These are phyloP conservation scores for Pangasius sanitwongsei DNA, from an alignment of 2,797 vertebrate species.

Conservation along the genomic window DNA sequence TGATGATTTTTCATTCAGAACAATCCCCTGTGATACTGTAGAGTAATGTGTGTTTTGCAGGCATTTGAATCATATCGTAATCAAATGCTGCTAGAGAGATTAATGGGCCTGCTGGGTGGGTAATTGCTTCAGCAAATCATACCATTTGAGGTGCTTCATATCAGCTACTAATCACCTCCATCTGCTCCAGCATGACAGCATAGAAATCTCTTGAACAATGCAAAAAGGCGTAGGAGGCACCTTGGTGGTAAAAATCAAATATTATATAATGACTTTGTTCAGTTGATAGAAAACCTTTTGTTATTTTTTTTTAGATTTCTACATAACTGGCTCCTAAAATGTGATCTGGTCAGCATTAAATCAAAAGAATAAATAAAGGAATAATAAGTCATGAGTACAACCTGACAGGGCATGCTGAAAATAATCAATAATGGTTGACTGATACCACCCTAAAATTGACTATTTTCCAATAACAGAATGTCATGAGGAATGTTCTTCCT, in stretches of 20 bases:
- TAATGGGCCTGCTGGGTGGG: constrained; percentile 40
- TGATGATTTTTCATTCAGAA: constrained; percentile 27
- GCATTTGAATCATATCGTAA: constrained; percentile 34
- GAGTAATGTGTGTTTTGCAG: constrained; percentile 36
- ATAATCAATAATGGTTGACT: neutral
- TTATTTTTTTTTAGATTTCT: neutral
- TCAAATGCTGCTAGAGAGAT: constrained; percentile 41
- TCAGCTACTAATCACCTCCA: constrained; percentile 43
- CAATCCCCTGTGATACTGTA: constrained; percentile 34
- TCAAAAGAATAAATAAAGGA: neutral
- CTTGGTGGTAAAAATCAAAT: constrained; percentile 1
- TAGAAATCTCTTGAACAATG: neutral
- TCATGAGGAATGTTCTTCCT: neutral
- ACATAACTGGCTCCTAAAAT: neutral
- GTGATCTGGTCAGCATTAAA: neutral
- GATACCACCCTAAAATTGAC: too few species aligned
- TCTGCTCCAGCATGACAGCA: constrained; percentile 35
- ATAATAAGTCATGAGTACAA: neutral
- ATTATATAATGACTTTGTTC: neutral
- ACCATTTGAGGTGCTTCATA: constrained; percentile 23
- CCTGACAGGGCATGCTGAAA: neutral
- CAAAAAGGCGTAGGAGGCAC: neutral
- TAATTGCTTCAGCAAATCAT: constrained; percentile 36
- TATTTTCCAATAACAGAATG: neutral
- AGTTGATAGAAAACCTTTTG: neutral